Evolutionary conservation across 2,113 vertebrate genomes (phyloP).

Genomic region (Gnathonemus echidnorhynchus): DNA sequence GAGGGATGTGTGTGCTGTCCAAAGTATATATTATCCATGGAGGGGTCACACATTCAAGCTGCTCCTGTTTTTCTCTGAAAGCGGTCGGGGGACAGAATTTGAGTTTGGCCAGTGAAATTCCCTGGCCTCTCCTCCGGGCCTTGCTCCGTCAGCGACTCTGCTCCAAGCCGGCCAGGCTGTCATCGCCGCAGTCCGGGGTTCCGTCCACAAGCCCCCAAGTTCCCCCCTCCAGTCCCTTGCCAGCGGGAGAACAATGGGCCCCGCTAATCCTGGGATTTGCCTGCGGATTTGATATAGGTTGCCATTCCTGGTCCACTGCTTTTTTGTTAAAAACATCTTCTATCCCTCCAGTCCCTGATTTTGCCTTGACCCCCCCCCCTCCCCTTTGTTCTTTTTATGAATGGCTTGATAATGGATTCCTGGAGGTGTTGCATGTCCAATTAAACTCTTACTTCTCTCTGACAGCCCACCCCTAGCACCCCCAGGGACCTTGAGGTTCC

Average conservation of each 20-base stretch:
- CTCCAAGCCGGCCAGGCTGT: background rate
- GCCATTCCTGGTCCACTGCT: constrained; percentile 49
- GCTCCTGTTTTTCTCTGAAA: constrained; percentile 36
- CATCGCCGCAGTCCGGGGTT: background rate
- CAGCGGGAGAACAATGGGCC: constrained; percentile 55
- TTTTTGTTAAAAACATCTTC: constrained; percentile 55
- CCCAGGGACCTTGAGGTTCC: constrained; percentile 4
- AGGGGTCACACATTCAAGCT: constrained; percentile 53
- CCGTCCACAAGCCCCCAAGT: constrained; percentile 35
- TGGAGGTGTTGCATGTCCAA: constrained; percentile 51
- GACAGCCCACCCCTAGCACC: constrained; percentile 23
- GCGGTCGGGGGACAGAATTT: constrained; percentile 51
- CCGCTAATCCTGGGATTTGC: constrained; percentile 59
- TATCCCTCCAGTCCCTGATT: constrained; percentile 27
- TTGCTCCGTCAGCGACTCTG: constrained; percentile 23
- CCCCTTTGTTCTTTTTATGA: constrained; percentile 41
- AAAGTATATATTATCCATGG: constrained; percentile 62
- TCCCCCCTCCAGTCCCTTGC: constrained; percentile 40
- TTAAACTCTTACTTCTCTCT: constrained; percentile 49
- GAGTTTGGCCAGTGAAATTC: constrained; percentile 56
- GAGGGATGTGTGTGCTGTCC: constrained; percentile 46
- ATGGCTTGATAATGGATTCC: constrained; percentile 52
- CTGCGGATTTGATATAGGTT: constrained; percentile 53
- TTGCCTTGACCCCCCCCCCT: background rate
- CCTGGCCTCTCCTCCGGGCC: constrained; percentile 46